Base-by-base conservation (phyloP, 2,888 invertebrate species). In the Polymixis lichenea region DNA sequence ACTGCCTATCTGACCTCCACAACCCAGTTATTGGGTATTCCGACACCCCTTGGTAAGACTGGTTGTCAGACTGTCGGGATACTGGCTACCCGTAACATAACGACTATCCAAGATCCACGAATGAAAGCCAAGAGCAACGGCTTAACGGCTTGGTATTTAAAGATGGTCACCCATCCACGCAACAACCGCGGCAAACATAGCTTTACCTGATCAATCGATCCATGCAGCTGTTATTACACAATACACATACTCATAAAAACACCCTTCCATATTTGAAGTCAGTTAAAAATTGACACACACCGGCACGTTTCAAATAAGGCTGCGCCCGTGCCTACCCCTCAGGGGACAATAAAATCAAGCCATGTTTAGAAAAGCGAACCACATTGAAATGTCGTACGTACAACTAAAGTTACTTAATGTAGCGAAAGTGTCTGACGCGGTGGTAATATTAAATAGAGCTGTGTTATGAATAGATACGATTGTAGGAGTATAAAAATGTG, bases 341-440 rank as follows among this genome's bases (percentile, higher is more conserved):
- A 66, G 80, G 80, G 77, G 32, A 55, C 61, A 72, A 73, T 80
- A 79, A 79, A 69, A 58, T 56, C 60, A 15, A 51, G 32, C 82
- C 80, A 77, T 75, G 77, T 85, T 86, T 85, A 84, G 86, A 85
- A 83, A 86, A 80, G 64, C 69, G 43, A 49, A 72, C 51, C 66
- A 80, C 80, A 82, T 88, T 85, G 67, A 58, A 83, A 83, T 88
- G 75, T 85, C 38, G 22, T 51, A 72, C 75, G 74, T 64, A 73
- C 67, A 71, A 64, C 68, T 28, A 32, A n/a, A 61, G 82, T 90
- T 90, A 78, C 86, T 68, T 78, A 87, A 90, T 77, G 32, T 60
- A 82, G 86, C 83, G 90, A 90, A 90, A 90, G 90, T 88, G 72
- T 58, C 75, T 72, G 78, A 82, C 86, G 86, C 72, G 76, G 69